phyloP scores from a whole-genome alignment of 2,888 invertebrate genomes.

The Metalampra italica region DNA sequence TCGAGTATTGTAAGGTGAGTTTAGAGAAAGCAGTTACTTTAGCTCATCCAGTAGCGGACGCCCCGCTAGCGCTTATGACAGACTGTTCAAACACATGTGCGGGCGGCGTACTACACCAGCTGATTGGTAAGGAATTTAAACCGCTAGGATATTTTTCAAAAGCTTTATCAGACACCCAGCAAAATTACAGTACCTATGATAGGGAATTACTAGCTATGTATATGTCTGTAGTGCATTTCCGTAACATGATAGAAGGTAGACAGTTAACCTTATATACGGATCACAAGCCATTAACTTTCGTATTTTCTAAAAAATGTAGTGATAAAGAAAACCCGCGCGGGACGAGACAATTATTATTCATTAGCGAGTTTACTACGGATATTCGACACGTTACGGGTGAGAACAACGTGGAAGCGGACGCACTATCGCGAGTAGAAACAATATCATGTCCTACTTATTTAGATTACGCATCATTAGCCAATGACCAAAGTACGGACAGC shows the following conservation, averaged over 20 bases:
- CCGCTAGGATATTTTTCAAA: conserved; percentile 12
- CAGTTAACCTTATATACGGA: conserved; percentile 10
- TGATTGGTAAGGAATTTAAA: neutral
- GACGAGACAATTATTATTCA: conserved; percentile 15
- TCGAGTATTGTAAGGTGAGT: neutral
- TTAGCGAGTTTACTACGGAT: conserved; percentile 19
- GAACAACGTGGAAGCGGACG: conserved; percentile 16
- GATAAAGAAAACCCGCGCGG: conserved; percentile 16
- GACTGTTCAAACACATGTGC: conserved; percentile 2
- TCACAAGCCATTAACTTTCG: conserved; percentile 11
- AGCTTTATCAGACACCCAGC: conserved; percentile 1
- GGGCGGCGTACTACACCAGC: conserved; percentile 5
- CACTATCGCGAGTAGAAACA: conserved; percentile 16
- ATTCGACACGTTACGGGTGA: conserved; percentile 13
- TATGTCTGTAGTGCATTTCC: conserved; percentile 9
- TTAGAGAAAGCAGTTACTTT: neutral
- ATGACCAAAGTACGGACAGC: neutral
- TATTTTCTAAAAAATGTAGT: conserved; percentile 10
- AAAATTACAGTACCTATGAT: conserved; percentile 5
- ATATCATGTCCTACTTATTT: conserved; percentile 10
- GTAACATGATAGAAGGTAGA: conserved; percentile 9
- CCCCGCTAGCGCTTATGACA: neutral
- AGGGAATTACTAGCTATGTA: conserved; percentile 11
- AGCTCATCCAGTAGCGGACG: neutral
- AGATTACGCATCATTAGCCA: conserved; percentile 9